phyloP scores from a whole-genome alignment of 2,888 invertebrate genomes.

The Sarcophaga subvicina region DNA sequence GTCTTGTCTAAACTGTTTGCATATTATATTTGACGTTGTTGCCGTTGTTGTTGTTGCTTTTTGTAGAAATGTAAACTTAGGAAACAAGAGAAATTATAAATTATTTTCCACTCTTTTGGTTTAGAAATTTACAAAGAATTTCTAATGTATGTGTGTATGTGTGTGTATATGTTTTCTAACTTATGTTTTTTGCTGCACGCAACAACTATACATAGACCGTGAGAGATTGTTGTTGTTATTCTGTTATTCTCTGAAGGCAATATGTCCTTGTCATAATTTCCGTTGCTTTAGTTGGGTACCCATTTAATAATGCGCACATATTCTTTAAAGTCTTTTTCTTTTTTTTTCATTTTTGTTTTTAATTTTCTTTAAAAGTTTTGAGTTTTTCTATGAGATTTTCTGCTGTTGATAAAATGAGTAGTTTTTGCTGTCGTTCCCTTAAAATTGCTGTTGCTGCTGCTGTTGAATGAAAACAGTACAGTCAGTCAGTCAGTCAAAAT shows the following conservation, averaged over 20 bases:
- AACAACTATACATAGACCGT: no score
- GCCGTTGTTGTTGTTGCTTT: neutral
- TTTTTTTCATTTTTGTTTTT: neutral
- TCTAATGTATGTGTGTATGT: no score
- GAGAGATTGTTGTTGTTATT: neutral
- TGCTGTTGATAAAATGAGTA: neutral
- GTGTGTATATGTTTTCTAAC: no score
- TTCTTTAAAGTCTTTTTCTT: neutral
- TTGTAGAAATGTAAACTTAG: neutral
- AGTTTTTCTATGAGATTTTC: neutral
- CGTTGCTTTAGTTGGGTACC: neutral
- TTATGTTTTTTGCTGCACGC: no score
- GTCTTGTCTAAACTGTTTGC: neutral
- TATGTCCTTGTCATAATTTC: conserved; percentile 1
- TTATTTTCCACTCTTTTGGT: neutral
- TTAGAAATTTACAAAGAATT: no score
- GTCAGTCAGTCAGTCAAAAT: neutral
- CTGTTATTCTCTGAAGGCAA: neutral
- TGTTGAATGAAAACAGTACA: neutral
- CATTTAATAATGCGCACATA: neutral
- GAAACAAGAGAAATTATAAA: neutral
- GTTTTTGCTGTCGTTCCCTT: neutral
- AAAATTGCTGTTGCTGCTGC: neutral
- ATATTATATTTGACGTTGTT: neutral
- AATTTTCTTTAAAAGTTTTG: neutral